A percentile compares a stretch with the other conserved stretches of the same genome.
Evolutionary conservation across 2,888 invertebrate genomes (phyloP).

Genomic region (Lobophora halterata): DNA sequence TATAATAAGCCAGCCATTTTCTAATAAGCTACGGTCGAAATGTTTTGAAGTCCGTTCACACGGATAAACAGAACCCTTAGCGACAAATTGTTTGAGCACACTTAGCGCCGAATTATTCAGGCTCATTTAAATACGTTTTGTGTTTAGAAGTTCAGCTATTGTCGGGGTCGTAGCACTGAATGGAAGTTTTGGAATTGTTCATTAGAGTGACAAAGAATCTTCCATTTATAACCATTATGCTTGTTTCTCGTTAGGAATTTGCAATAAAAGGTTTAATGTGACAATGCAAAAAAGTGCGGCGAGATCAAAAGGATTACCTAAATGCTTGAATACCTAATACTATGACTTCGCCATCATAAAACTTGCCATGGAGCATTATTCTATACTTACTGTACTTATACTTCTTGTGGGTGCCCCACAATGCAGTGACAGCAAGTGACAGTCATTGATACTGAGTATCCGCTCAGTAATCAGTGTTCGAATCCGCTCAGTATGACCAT

Average conservation of each 20-base stretch:
- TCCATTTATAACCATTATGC: too few species aligned
- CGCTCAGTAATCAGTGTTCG: slow-evolving; percentile 93
- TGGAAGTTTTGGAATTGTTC: slow-evolving; percentile 3
- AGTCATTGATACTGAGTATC: too few species aligned
- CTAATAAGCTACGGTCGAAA: background rate
- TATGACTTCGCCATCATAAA: too few species aligned
- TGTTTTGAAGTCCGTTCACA: slow-evolving; percentile 15
- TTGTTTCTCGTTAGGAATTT: too few species aligned
- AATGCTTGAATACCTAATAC: too few species aligned
- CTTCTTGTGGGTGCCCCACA: slow-evolving; percentile 90
- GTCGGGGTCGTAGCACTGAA: background rate
- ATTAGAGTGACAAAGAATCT: slow-evolving; percentile 1
- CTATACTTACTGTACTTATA: too few species aligned
- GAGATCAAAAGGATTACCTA: too few species aligned
- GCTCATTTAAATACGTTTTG: slow-evolving; percentile 15
- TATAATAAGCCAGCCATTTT: slow-evolving; percentile 5
- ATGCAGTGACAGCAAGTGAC: slow-evolving; percentile 91
- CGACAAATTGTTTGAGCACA: slow-evolving; percentile 19
- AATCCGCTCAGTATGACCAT: slow-evolving; percentile 91
- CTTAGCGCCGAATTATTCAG: slow-evolving; percentile 14
- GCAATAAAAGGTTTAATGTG: too few species aligned
- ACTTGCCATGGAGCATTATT: too few species aligned
- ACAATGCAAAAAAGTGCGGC: too few species aligned
- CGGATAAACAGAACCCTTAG: slow-evolving; percentile 10
- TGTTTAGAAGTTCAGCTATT: slow-evolving; percentile 4